Evolutionary conservation across 2,113 vertebrate species (phyloP).

Genomic region (Phyllostomus hastatus): DNA sequence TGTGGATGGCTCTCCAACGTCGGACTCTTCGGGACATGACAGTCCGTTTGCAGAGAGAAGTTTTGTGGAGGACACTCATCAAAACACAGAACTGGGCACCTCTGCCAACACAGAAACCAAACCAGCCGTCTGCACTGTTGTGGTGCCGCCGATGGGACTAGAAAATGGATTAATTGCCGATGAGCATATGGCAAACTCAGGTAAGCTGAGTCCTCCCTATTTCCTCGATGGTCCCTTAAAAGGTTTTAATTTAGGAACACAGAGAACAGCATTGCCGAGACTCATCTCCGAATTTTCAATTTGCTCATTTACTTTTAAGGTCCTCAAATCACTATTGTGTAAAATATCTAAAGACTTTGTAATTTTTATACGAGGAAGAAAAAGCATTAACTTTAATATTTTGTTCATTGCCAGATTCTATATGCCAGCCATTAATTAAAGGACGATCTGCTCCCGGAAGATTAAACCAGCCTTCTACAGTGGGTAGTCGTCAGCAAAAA

Average conservation of each 20-base stretch:
- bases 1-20: conserved; percentile 92
- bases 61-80: conserved; percentile 88
- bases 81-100: conserved; percentile 83
- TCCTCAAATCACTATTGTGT: not conserved
- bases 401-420: conserved; percentile 79
- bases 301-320: not conserved
- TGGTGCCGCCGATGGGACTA: conserved; percentile 92
- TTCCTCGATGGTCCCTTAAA: not conserved
- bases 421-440: conserved; percentile 87
- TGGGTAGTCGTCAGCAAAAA: conserved; percentile 91
- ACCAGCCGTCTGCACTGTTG: conserved; percentile 90
- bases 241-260: not conserved
- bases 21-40: conserved; percentile 89
- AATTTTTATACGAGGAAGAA: conserved; percentile 21
- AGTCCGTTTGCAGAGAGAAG: conserved; percentile 89
- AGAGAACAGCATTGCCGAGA: not conserved
- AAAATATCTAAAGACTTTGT: conserved; percentile 19
- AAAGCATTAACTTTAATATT: not conserved
- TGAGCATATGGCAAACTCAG: conserved; percentile 84
- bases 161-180: conserved; percentile 85
- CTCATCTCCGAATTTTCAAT: not conserved
- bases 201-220: conserved; percentile 75
- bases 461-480: conserved; percentile 84
- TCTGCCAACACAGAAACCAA: conserved; percentile 85
- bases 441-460: conserved; percentile 87